Evolutionary conservation across 1,140 invertebrate genomes (phyloP).

Genomic region (Saccostrea cuccullata): DNA sequence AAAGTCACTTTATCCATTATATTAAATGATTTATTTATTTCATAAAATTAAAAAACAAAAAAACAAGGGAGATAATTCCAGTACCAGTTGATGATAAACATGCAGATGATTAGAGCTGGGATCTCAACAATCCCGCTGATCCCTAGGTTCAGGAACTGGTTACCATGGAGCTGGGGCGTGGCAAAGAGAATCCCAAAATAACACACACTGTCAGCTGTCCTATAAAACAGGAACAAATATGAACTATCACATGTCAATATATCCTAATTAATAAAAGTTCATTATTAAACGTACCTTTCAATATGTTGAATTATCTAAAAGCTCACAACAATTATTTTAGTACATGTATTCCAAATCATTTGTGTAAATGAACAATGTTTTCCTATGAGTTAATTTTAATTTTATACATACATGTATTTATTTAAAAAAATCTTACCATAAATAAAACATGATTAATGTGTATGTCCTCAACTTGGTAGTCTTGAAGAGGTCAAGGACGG

Average conservation of each 20-base stretch:
- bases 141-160: conserved; percentile 74
- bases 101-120: conserved; percentile 71
- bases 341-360: too few species aligned
- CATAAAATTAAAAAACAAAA: background rate
- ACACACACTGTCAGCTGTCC: conserved; percentile 73
- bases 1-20: too few species aligned
- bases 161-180: conserved; percentile 71
- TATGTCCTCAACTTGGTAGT: conserved; percentile 67
- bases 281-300: too few species aligned
- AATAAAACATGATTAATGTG: conserved; percentile 74
- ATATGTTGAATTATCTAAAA: too few species aligned
- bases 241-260: too few species aligned
- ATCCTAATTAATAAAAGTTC: too few species aligned
- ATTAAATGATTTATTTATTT: background rate
- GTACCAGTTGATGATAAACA: conserved; percentile 68
- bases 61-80: background rate
- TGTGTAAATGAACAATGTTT: too few species aligned
- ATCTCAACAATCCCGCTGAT: conserved; percentile 75
- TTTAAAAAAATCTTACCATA: conserved; percentile 68
- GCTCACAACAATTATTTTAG: too few species aligned
- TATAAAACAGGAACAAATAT: conserved; percentile 66
- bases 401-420: too few species aligned
- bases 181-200: conserved; percentile 76
- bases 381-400: too few species aligned
- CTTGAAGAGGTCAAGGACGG: conserved; percentile 63